A percentile compares a stretch with the other conserved stretches of the same genome.
phyloP scores from a whole-genome alignment of 2,888 invertebrate species.

The Trissoscelio sp. region DNA sequence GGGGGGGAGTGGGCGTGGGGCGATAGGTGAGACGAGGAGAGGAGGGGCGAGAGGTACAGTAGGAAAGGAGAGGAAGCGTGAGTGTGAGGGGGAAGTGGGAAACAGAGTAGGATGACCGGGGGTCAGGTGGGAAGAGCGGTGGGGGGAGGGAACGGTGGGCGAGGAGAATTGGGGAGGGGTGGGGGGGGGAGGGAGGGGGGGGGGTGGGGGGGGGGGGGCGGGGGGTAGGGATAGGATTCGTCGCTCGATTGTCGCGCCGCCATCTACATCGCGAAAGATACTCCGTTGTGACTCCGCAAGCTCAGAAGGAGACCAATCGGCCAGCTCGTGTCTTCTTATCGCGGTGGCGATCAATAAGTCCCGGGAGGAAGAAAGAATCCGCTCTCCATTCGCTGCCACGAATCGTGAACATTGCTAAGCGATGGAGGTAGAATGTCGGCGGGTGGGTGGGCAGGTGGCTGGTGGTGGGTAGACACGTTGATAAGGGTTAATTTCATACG shows the following conservation, averaged over 20 bases:
- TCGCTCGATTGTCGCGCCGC: conserved; percentile 60
- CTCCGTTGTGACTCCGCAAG: conserved; percentile 68
- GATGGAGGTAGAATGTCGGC: conserved; percentile 70
- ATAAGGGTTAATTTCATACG: conserved; percentile 84
- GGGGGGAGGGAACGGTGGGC: background rate
- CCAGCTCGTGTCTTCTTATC: conserved; percentile 82
- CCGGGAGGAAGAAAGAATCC: conserved; percentile 81
- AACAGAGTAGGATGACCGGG: too few species aligned
- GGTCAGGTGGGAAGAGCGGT: too few species aligned
- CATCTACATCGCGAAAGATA: conserved; percentile 63
- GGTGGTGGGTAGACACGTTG: conserved; percentile 76
- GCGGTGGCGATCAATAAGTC: conserved; percentile 81
- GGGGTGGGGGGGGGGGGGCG: background rate
- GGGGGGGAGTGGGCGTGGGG: background rate
- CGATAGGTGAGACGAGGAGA: too few species aligned
- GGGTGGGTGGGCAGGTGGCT: conserved; percentile 63
- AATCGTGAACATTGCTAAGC: conserved; percentile 71
- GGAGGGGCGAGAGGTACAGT: too few species aligned
- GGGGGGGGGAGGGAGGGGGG: too few species aligned
- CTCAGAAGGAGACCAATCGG: conserved; percentile 79
- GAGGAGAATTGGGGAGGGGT: too few species aligned
- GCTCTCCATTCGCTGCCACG: conserved; percentile 78
- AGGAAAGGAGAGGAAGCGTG: too few species aligned
- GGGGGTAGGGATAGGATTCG: conserved; percentile 25
- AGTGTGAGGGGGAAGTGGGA: too few species aligned